These are phyloP conservation scores for Alectura lathami DNA, from an alignment of 2,113 vertebrate genomes.

Conservation along the genomic window DNA sequence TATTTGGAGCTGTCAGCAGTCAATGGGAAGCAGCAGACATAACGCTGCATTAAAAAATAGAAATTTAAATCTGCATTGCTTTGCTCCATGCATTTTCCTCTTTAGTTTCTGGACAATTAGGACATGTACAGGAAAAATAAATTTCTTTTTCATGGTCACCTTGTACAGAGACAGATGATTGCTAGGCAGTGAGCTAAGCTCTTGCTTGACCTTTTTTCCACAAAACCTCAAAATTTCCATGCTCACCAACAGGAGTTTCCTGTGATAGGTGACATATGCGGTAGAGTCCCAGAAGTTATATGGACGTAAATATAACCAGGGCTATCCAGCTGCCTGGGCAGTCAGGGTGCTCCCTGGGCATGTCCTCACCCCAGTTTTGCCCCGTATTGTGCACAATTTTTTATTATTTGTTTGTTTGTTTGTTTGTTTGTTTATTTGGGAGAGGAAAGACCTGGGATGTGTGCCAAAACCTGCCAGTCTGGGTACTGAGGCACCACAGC, in stretches of 20 bases:
- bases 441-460: background rate
- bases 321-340: background rate
- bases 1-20: slow-evolving; percentile 39
- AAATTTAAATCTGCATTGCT: background rate
- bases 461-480: background rate
- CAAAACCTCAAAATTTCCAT: background rate
- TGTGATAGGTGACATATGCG: background rate
- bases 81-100: background rate
- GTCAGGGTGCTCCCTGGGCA: background rate
- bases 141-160: background rate
- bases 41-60: background rate
- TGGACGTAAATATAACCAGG: background rate
- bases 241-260: background rate
- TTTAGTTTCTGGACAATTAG: background rate
- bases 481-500: background rate
- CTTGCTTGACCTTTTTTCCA: background rate
- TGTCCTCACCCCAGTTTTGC: background rate
- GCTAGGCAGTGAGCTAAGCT: background rate
- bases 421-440: background rate
- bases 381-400: background rate
- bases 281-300: background rate
- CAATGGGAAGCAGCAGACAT: slow-evolving; percentile 17
- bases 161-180: background rate
- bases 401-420: background rate
- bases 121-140: background rate